Base-by-base conservation (phyloP, 1,140 invertebrate genomes). In the Trialeurodes vaporariorum region DNA sequence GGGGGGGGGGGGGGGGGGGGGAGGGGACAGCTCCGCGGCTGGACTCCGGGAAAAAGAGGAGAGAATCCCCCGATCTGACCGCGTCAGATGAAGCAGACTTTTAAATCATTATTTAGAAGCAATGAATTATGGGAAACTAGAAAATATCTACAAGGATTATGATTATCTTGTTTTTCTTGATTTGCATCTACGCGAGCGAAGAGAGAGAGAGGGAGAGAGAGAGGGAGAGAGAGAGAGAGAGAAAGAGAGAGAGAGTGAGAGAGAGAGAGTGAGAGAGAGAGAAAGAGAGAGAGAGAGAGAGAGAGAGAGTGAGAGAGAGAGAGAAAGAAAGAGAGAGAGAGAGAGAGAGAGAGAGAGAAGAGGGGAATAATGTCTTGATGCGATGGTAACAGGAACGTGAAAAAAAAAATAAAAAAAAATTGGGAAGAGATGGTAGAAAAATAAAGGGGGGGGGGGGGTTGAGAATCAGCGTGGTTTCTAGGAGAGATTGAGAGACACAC, bases 31-130 rank as follows among this genome's bases (percentile, higher is more conserved):
- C 5, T 5, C 34, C 34, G 34, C 5, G 34, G 34, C n/a, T n/a
- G n/a, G n/a, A n/a, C n/a, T n/a, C n/a, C n/a, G n/a, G n/a, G n/a
- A 9, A 17, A 5, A 49, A 49, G 34, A 49, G 34, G 34, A 49
- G 34, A 49, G 34, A 9, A n/a, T n/a, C n/a, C n/a, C n/a, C n/a
- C n/a, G n/a, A n/a, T n/a, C n/a, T n/a, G n/a, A n/a, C n/a, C n/a
- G n/a, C n/a, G n/a, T n/a, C n/a, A n/a, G n/a, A n/a, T 49, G 17
- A 49, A 49, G 17, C 34, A 17, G 17, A 49, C 34, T 49, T 49
- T 49, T 49, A 49, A 49, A 49, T 49, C 34, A 49, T 49, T 49
- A 49, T 49, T 49, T 49, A 49, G 34, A 49, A 49, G 34, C 34
- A 49, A 49, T 49, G 34, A 49, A 49, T 49, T 49, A 49, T 49